Conservation (phyloP, 2,888 invertebrate species). For the Aethes cnicana region DNA sequence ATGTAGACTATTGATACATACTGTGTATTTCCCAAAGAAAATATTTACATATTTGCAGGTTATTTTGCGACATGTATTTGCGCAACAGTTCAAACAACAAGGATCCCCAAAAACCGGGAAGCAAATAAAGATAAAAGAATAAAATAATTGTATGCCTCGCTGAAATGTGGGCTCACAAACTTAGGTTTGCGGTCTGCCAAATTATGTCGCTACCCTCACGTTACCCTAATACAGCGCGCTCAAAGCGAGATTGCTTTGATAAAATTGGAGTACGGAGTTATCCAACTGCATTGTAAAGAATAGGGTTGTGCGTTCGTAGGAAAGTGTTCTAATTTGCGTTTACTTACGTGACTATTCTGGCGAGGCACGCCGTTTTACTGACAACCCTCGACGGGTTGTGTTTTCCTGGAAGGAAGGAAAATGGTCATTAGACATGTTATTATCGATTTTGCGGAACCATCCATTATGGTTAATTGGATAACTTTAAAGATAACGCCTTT, state of each 20-base stretch:
- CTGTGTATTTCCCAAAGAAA: no score
- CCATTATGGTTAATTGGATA: no score
- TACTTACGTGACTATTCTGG: conserved; percentile 47
- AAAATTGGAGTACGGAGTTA: background rate
- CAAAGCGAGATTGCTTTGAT: background rate
- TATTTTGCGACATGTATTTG: background rate
- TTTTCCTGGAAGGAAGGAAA: conserved; percentile 30
- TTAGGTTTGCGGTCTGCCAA: conserved; percentile 15
- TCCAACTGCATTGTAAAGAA: background rate
- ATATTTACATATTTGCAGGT: background rate
- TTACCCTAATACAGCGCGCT: background rate
- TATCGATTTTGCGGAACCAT: background rate
- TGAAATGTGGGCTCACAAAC: conserved; percentile 21
- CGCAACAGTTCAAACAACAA: background rate
- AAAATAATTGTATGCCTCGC: conserved; percentile 30
- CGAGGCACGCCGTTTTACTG: conserved; percentile 41
- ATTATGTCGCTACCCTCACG: background rate
- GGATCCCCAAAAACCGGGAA: conserved; percentile 9
- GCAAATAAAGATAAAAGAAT: conserved; percentile 30
- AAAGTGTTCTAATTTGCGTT: conserved; percentile 22
- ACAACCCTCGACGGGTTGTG: conserved; percentile 38
- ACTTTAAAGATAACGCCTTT: no score
- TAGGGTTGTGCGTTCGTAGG: conserved; percentile 9
- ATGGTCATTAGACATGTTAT: background rate
- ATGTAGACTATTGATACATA: no score